Conservation (phyloP, 2,888 invertebrate genomes). For the Phasia obesa region DNA sequence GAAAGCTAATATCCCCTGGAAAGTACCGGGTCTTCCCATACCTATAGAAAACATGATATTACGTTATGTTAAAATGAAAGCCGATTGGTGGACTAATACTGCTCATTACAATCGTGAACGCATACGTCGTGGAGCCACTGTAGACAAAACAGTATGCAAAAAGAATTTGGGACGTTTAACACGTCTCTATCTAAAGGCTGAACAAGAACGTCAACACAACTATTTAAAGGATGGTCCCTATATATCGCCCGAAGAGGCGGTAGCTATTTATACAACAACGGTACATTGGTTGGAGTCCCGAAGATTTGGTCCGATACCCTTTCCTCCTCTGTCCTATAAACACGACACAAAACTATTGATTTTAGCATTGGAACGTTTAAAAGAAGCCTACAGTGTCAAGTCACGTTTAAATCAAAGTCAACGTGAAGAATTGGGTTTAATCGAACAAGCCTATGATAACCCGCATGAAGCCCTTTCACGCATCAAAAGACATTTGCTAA, state of each 20-base stretch:
- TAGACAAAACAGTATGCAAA: conserved; percentile 99
- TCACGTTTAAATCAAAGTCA: conserved; percentile 99
- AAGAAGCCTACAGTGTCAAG: conserved; percentile 99
- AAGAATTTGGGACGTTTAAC: conserved; percentile 99
- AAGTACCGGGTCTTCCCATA: conserved; percentile 98
- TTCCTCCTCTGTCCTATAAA: conserved; percentile 99
- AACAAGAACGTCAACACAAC: conserved; percentile 99
- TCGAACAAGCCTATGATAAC: conserved; percentile 99
- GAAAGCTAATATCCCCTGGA: conserved; percentile 99
- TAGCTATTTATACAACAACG: conserved; percentile 99
- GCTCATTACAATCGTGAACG: conserved; percentile 99
- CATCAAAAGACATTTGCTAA: conserved; percentile 99
- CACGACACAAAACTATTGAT: conserved; percentile 99
- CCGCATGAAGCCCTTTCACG: conserved; percentile 99
- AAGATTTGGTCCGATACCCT: conserved; percentile 99
- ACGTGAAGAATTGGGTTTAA: conserved; percentile 98
- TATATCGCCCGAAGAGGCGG: conserved; percentile 99
- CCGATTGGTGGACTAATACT: conserved; percentile 99
- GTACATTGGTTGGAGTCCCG: conserved; percentile 99
- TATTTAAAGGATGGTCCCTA: conserved; percentile 99
- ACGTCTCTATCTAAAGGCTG: conserved; percentile 97
- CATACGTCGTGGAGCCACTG: conserved; percentile 99
- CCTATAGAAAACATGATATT: conserved; percentile 99
- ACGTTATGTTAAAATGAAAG: conserved; percentile 99
- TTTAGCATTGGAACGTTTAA: conserved; percentile 96